Conservation (phyloP, 2,888 invertebrate species). For the Brachypterus glaber region DNA sequence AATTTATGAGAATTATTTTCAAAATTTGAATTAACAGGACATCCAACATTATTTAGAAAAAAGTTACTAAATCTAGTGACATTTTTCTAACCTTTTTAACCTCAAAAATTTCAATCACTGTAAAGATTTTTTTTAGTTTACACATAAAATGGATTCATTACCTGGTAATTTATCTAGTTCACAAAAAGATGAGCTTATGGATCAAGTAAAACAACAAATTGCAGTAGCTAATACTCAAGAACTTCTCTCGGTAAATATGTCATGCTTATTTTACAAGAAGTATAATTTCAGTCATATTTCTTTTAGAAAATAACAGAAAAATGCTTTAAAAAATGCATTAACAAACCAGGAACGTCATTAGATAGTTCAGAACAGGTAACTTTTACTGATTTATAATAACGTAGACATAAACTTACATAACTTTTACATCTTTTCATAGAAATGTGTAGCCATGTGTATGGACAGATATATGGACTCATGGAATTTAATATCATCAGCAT, state of each 20-base stretch:
- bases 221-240: slow-evolving; percentile 91
- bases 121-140: slow-evolving; percentile 4
- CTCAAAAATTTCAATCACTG: background rate
- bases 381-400: too few species aligned
- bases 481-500: slow-evolving; percentile 85
- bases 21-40: too few species aligned
- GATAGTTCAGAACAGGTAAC: slow-evolving; percentile 76
- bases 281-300: slow-evolving; percentile 6
- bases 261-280: slow-evolving; percentile 6
- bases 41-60: too few species aligned
- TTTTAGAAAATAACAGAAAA: slow-evolving; percentile 89
- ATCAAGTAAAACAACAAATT: slow-evolving; percentile 90
- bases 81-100: slow-evolving; percentile 1
- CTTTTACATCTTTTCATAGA: too few species aligned
- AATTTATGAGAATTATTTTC: too few species aligned
- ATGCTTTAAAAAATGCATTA: slow-evolving; percentile 91
- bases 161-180: slow-evolving; percentile 48
- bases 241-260: slow-evolving; percentile 61
- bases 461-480: slow-evolving; percentile 96
- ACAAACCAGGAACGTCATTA: slow-evolving; percentile 80
- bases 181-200: slow-evolving; percentile 83
- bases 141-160: slow-evolving; percentile 22
- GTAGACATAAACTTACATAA: too few species aligned
- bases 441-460: slow-evolving; percentile 97
- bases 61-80: background rate